Evolutionary conservation across 1,140 invertebrate genomes (phyloP).

Genomic region (Drosophila orena): DNA sequence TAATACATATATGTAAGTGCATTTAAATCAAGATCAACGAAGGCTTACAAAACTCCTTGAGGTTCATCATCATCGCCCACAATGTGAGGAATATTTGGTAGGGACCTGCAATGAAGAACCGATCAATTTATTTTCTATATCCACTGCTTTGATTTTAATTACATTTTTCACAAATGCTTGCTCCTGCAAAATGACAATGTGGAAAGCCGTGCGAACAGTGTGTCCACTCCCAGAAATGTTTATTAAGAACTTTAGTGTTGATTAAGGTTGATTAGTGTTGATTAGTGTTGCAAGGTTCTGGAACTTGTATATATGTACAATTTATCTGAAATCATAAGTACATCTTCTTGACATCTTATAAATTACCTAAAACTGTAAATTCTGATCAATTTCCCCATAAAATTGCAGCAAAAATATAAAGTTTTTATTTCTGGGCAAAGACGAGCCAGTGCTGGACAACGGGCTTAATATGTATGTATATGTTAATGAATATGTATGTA

Average conservation of each 20-base stretch:
- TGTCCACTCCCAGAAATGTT: not conserved
- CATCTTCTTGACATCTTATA: too few species aligned
- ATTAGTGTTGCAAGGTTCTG: not conserved
- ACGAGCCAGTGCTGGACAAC: not conserved
- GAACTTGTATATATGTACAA: not conserved
- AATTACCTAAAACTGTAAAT: too few species aligned
- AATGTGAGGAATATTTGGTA: not conserved
- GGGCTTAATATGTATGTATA: not conserved
- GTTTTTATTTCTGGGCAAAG: too few species aligned
- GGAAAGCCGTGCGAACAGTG: not conserved
- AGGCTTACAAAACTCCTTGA: not conserved
- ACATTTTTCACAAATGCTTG: not conserved
- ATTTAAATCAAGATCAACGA: not conserved
- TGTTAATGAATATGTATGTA: too few species aligned
- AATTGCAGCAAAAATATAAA: too few species aligned
- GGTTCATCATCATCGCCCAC: slow-evolving; percentile 5
- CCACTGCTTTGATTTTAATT: not conserved
- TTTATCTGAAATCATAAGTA: too few species aligned
- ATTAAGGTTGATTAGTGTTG: not conserved
- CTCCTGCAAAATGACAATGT: not conserved
- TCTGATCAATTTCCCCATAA: too few species aligned
- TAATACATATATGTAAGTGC: not conserved
- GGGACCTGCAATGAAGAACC: not conserved
- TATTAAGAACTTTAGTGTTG: not conserved
- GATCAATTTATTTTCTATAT: not conserved